phyloP scores from a whole-genome alignment of 2,113 vertebrate species.

The Zosterops lateralis region DNA sequence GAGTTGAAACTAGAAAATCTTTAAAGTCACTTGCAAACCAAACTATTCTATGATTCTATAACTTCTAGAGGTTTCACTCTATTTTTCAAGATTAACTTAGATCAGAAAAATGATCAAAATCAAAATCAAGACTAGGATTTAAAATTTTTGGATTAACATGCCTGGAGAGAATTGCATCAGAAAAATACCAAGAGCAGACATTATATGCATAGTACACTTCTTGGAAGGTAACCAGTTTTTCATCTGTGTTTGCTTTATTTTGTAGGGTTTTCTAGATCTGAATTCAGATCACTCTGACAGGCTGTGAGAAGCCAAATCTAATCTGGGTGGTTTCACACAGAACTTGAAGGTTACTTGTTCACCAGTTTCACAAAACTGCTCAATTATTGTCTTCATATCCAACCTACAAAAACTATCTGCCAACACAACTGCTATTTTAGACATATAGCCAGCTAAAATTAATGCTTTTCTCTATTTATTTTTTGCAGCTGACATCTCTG shows the following conservation, averaged over 20 bases:
- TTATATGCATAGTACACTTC: accelerated
- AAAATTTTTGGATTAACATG: neutral
- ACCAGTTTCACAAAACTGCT: neutral
- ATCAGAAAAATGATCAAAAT: neutral
- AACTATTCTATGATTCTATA: neutral
- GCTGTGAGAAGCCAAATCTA: neutral
- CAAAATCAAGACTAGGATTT: neutral
- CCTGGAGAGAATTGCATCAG: neutral
- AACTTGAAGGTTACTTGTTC: neutral
- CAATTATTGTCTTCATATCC: neutral
- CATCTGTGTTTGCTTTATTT: neutral
- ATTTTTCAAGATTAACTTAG: neutral
- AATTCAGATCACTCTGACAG: neutral
- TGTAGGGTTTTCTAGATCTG: neutral
- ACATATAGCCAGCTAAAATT: neutral
- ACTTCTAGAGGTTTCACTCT: neutral
- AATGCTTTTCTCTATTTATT: neutral
- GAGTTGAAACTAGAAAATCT: neutral
- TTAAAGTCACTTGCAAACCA: neutral
- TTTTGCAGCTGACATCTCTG: neutral
- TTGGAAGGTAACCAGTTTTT: neutral
- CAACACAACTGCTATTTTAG: neutral
- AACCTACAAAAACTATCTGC: neutral
- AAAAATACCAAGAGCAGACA: neutral
- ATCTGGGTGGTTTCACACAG: neutral